Evolutionary conservation across 2,797 vertebrate genomes (phyloP), one percentile per base, ranked within the genome.

Genomic region (Tarsius wallacei): DNA sequence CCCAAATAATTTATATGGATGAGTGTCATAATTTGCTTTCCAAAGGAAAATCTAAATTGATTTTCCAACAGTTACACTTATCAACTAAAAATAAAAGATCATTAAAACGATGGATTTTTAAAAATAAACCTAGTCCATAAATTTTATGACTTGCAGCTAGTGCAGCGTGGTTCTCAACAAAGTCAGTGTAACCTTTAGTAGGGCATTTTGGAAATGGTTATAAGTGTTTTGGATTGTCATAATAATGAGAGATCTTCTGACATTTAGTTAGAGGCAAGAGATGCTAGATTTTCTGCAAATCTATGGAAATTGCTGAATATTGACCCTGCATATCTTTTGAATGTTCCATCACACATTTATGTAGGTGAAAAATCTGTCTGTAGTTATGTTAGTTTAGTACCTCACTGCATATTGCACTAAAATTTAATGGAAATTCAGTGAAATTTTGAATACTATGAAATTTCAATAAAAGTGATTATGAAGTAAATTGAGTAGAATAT

Each of bases 31-130:
- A 12, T 57, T 9, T 80, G 21, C 36, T 70, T 90, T 90, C 63
- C 55, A 61, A 78, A 81, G 42, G 42, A 80, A 87, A 93, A 33
- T 73, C 42, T 17, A 49, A 36, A 61, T 61, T 61, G 55, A 73
- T 51, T 63, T 53, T 81, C 24, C 9, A 81, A 51, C 10, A 26
- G 26, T 31, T 16, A 51, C 24, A 61, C 4, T 81, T 93, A 16
- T 17, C 7, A 70, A 94, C n/a, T 7, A 85, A 49, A 31, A 93
- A 93, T 55, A 0, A 59, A 9, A 77, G 15, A 0, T 2, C 42
- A 53, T 53, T 49, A n/a, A 63, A 95, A 17, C 22, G 94, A 31
- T 36, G 82, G 4, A 26, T 90, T 5, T 14, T 95, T 64, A 28
- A 33, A 13, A 14, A 93, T 89, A 63, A 42, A 42, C 42, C 42